Evolutionary conservation across 1,140 invertebrate genomes (phyloP), one percentile per base, ranked within the genome.

Genomic region (Penaeus vannamei): DNA sequence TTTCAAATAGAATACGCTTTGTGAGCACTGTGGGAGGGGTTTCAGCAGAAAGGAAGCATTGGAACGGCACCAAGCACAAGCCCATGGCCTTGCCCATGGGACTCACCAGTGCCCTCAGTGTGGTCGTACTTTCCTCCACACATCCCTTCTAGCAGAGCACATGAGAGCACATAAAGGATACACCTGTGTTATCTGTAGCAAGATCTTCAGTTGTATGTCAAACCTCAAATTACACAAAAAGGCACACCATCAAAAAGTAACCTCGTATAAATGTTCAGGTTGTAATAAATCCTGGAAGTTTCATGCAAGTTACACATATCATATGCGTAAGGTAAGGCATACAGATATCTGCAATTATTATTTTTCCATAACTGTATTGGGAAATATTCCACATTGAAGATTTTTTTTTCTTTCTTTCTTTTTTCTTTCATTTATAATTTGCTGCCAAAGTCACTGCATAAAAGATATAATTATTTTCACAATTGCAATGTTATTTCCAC

Each of bases 21-120:
- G 87, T 84, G 87, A 89, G 5, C 46, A 64, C 12, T 89, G 87
- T 79, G 87, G 87, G 7, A 46, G 87, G 20, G 72, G 82, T n/a
- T 89, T 89, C 83, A 89, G 87, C 69, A 53, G 87, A 22, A 89
- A 89, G 82, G 87, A 89, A 59, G 66, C 87, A 1, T 83, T 89
- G 46, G 82, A 89, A 61, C 72, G 87, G 23, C 87, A 89, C 32
- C 82, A 89, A n/a, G 87, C 87, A n/a, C 23, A 32, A 32, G 81
- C 77, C 8, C 87, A 89, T 32, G 72, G 87, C 1, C 17, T 79
- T 20, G 59, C 87, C 4, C 72, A 89, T 77, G 87, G 87, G 14
- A 89, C 53, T 32, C 87, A 89, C 60, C 87, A 89, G 72, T 89
- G 87, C 66, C 32, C 87, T 29, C 69, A 84, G 60, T 89, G 87